These are phyloP conservation scores for Gephyroberyx darwinii DNA, from an alignment of 2,797 vertebrate genomes.

Conservation along the genomic window DNA sequence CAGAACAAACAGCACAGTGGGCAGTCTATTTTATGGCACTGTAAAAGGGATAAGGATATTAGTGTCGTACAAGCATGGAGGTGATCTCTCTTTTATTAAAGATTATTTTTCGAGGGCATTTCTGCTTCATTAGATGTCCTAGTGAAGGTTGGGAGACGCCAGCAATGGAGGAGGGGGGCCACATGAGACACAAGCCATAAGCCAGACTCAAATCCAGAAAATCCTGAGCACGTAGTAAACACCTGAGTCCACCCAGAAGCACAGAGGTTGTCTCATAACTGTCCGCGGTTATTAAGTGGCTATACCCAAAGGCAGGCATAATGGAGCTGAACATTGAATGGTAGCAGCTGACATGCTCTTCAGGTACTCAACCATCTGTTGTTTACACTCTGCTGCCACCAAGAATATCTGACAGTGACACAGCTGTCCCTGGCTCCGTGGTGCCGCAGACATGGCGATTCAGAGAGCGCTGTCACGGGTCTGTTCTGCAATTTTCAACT, in stretches of 20 bases:
- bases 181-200: slow-evolving; percentile 7
- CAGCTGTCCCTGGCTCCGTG: slow-evolving; percentile 45
- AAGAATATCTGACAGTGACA: slow-evolving; percentile 66
- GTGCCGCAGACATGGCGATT: slow-evolving; percentile 31
- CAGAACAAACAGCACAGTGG: not conserved
- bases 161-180: slow-evolving; percentile 5
- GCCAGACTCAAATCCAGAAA: slow-evolving; percentile 23
- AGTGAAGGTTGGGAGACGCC: slow-evolving; percentile 6
- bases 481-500: slow-evolving; percentile 31
- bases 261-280: slow-evolving; percentile 13
- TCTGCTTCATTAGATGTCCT: slow-evolving; percentile 17
- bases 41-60: not conserved
- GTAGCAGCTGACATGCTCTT: slow-evolving; percentile 41
- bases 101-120: slow-evolving; percentile 4
- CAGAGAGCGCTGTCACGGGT: slow-evolving; percentile 14
- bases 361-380: slow-evolving; percentile 72
- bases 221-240: not conserved
- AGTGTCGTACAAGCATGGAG: not conserved
- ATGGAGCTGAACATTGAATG: slow-evolving; percentile 17
- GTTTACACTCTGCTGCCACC: slow-evolving; percentile 66
- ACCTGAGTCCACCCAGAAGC: slow-evolving; percentile 16
- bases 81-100: not conserved
- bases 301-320: slow-evolving; percentile 10
- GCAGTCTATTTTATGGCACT: not conserved
- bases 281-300: slow-evolving; percentile 1